Evolutionary conservation across 2,888 invertebrate species (phyloP), one percentile per base, ranked within the genome.

Genomic region (Meiosimyza platycephala): DNA sequence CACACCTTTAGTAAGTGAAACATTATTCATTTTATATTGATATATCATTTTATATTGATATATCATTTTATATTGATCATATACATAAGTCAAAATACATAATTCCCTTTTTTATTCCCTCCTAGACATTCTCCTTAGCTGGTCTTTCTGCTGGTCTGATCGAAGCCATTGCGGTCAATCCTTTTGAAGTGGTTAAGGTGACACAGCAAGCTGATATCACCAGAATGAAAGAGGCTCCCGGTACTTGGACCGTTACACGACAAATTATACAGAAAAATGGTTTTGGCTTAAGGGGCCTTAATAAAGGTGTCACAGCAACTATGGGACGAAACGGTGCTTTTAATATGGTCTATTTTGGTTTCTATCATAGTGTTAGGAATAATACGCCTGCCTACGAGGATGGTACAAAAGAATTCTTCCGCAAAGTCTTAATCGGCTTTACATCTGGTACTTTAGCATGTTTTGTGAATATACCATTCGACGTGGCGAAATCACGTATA

Each of bases 171-270:
- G 89, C 97, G 71, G 94, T 97, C 0, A 97, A 97, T 88, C 97
- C 97, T 0, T 97, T 97, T 85, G 97, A 98, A 90, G 96, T 97
- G 50, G 95, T 98, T 0, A 98, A 98, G 90, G 96, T 98, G n/a
- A 92, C 92, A 2, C 87, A 95, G 75, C 95, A 95, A 84, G 92
- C 95, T 0, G 93, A 95, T 83, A 91, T 91, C 72, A 89, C 91
- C 2, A 82, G 81, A 75, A 84, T 89, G 91, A 47, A 89, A 68
- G 90, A 92, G 80, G 85, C 90, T 13, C 94, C 94, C 1, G 93
- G 93, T 76, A 95, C 96, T 0, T 93, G 93, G 89, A 85, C 90
- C 5, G 94, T 95, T 3, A 96, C 97, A 0, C 91, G 91, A 76
- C 90, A 93, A 79, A 97, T 98, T 72, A 89, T 96, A 0, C 88